phyloP scores from a whole-genome alignment of 2,113 vertebrate species.

The Casuarius casuarius region DNA sequence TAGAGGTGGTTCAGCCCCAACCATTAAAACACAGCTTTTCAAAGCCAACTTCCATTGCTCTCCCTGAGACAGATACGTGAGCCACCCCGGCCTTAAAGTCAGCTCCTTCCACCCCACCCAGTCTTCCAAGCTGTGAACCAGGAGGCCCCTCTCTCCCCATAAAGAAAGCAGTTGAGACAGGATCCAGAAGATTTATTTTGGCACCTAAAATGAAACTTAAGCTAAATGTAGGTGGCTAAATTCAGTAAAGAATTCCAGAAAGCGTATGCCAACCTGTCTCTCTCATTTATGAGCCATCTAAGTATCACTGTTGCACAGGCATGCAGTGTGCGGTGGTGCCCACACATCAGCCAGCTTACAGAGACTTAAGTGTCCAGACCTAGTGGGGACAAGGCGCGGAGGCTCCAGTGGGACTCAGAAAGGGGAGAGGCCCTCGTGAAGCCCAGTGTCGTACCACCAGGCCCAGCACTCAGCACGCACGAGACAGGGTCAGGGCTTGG shows the following conservation, averaged over 20 bases:
- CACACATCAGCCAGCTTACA: neutral
- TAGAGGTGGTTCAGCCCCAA: neutral
- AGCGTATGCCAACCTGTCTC: neutral
- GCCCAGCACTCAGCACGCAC: fast-evolving
- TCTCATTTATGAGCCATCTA: neutral
- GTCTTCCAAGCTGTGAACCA: neutral
- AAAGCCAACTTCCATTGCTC: neutral
- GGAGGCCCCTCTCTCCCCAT: neutral
- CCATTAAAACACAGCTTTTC: neutral
- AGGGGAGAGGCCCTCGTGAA: neutral
- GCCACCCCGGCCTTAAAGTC: neutral
- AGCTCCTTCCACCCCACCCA: neutral
- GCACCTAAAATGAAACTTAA: neutral
- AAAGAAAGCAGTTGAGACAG: neutral
- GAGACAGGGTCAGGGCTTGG: neutral
- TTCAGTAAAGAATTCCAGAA: neutral
- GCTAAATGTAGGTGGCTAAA: neutral
- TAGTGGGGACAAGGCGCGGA: neutral
- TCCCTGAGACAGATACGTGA: neutral
- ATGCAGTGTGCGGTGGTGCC: neutral
- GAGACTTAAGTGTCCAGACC: neutral
- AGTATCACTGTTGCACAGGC: neutral
- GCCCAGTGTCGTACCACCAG: neutral
- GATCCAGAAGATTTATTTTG: neutral
- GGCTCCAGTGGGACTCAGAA: neutral